Percentiles rank a stretch among this genome's conserved stretches.
These are phyloP conservation scores for Taphrorychus bicolor DNA, from an alignment of 2,888 invertebrate species.

Conservation along the genomic window DNA sequence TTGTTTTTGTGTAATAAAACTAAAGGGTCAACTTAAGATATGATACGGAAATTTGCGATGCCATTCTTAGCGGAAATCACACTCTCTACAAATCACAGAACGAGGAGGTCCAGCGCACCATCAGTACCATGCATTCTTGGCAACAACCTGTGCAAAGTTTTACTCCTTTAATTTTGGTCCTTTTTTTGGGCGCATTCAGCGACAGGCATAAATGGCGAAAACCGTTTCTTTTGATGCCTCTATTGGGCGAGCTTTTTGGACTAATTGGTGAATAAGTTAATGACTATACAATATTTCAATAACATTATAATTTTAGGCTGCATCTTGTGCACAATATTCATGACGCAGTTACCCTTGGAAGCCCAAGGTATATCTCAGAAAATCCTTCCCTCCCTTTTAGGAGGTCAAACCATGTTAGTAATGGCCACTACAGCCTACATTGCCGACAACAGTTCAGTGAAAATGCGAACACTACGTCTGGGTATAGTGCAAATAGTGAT, in stretches of 20 bases:
- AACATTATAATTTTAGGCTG: conserved; percentile 52
- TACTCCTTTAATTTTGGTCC: conserved; percentile 53
- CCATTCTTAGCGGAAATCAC: conserved; percentile 54
- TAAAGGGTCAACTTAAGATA: conserved; percentile 61
- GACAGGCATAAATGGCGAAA: conserved; percentile 57
- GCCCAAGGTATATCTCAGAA: conserved; percentile 64
- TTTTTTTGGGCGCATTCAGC: conserved; percentile 57
- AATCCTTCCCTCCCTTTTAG: conserved; percentile 65
- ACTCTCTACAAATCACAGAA: conserved; percentile 58
- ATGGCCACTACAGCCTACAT: conserved; percentile 58
- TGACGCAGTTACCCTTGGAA: conserved; percentile 63
- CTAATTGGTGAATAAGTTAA: no score
- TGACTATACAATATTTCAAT: no score
- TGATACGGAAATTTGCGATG: conserved; percentile 62
- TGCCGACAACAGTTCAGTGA: conserved; percentile 61
- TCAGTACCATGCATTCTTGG: conserved; percentile 60
- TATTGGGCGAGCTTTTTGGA: conserved; percentile 59
- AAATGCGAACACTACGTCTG: conserved; percentile 67
- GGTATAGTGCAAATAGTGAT: conserved; percentile 62
- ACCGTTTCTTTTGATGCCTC: conserved; percentile 56
- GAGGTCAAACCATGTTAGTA: conserved; percentile 62
- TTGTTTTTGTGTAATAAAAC: no score
- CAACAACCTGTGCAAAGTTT: conserved; percentile 53
- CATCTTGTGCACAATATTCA: conserved; percentile 63
- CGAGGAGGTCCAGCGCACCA: conserved; percentile 59